A percentile compares a stretch with the other conserved stretches of the same genome.
Evolutionary conservation across 1,140 invertebrate genomes (phyloP).

Genomic region (Pomacea maculata): DNA sequence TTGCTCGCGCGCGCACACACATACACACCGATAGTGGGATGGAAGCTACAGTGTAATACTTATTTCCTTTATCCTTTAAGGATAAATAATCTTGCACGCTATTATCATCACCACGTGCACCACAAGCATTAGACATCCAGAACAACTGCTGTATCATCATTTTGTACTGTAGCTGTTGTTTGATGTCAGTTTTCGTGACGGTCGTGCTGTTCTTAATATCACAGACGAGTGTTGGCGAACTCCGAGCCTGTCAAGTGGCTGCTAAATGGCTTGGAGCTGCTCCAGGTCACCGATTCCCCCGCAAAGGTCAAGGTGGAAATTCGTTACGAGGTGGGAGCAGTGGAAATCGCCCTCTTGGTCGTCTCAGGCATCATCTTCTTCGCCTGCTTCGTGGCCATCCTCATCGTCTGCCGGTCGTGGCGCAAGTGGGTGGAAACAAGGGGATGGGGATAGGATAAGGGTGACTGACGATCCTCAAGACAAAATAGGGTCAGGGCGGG

Average conservation of each 20-base stretch:
- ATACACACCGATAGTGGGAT: too few relatives aligned
- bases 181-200: too few relatives aligned
- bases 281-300: slow-evolving; percentile 10
- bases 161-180: too few relatives aligned
- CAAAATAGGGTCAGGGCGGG: too few relatives aligned
- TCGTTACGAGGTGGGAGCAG: slow-evolving; percentile 11
- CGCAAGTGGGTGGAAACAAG: slow-evolving; percentile 20
- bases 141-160: too few relatives aligned
- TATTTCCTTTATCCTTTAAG: too few relatives aligned
- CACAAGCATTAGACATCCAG: too few relatives aligned
- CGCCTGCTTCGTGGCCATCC: slow-evolving; percentile 25
- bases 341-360: slow-evolving; percentile 37
- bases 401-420: slow-evolving; percentile 28
- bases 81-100: too few relatives aligned
- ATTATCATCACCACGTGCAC: too few relatives aligned
- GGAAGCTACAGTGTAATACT: too few relatives aligned
- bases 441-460: background rate
- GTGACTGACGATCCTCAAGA: background rate
- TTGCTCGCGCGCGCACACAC: too few relatives aligned
- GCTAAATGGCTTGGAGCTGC: background rate
- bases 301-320: background rate
- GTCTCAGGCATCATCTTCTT: slow-evolving; percentile 37
- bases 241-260: slow-evolving; percentile 3
- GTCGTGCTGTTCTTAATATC: background rate
- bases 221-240: slow-evolving; percentile 15